Percentiles rank a stretch among this genome's conserved stretches.
Conservation (phyloP, 1,140 invertebrate species). For the Temnothorax curvispinosus region DNA sequence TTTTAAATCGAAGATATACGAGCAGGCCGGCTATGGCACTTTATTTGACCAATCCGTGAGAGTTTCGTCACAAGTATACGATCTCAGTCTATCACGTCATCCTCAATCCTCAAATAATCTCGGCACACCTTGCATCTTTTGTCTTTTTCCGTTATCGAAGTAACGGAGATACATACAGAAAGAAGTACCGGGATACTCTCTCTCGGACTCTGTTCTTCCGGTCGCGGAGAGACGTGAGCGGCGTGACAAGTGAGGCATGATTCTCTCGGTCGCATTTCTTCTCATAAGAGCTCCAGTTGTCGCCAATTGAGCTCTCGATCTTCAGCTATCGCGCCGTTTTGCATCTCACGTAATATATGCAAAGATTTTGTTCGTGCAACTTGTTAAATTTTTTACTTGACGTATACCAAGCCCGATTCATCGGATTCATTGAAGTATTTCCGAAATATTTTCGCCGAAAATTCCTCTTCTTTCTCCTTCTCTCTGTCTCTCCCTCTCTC, state of each 20-base stretch:
- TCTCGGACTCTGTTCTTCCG: slow-evolving; percentile 68
- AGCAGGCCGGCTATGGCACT: neutral
- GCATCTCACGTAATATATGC: neutral
- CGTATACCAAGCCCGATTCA: neutral
- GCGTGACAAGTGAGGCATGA: slow-evolving; percentile 53
- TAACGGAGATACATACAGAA: slow-evolving; percentile 34
- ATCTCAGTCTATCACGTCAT: neutral
- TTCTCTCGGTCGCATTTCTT: slow-evolving; percentile 50
- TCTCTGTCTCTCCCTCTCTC: neutral
- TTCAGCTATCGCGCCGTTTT: slow-evolving; percentile 16
- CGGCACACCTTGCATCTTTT: slow-evolving; percentile 30
- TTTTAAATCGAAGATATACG: neutral
- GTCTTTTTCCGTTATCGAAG: slow-evolving; percentile 45
- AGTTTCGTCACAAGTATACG: neutral
- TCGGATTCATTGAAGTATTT: neutral
- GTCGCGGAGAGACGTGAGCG: slow-evolving; percentile 51
- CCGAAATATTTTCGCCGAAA: neutral
- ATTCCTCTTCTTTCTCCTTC: neutral
- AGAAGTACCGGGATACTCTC: slow-evolving; percentile 37
- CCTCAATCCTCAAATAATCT: slow-evolving; percentile 3
- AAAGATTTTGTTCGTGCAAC: neutral
- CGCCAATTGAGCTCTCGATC: slow-evolving; percentile 61
- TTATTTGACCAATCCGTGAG: neutral
- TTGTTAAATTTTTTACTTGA: too few species aligned
- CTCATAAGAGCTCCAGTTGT: slow-evolving; percentile 40